These are phyloP conservation scores for Ceramica pisi DNA, from an alignment of 2,888 invertebrate genomes.

Conservation along the genomic window DNA sequence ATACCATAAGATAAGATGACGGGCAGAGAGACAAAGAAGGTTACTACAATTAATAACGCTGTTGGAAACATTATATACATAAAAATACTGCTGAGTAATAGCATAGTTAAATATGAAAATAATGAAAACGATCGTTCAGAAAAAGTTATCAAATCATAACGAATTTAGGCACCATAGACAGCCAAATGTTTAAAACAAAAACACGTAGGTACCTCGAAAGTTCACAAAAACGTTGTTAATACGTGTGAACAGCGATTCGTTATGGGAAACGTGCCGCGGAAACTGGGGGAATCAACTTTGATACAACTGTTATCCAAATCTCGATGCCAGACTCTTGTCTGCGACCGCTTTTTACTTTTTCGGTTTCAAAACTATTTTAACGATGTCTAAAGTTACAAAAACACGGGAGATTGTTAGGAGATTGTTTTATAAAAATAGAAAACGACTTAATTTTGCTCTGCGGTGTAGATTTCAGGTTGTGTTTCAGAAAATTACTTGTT, in stretches of 20 bases:
- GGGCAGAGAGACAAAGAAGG: not conserved
- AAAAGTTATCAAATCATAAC: not conserved
- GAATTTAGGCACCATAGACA: not conserved
- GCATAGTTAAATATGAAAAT: not conserved
- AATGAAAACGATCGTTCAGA: not conserved
- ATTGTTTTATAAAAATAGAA: slow-evolving; percentile 22
- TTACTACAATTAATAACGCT: not conserved
- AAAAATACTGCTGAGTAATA: not conserved
- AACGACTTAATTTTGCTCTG: slow-evolving; percentile 3
- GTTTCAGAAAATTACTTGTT: slow-evolving; percentile 5
- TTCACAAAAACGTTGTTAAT: slow-evolving; percentile 54
- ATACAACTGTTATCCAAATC: slow-evolving; percentile 59
- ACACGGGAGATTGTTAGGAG: slow-evolving; percentile 30
- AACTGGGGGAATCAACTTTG: slow-evolving; percentile 58
- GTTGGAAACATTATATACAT: no score
- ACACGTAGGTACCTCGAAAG: slow-evolving; percentile 25
- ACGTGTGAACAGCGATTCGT: slow-evolving; percentile 62
- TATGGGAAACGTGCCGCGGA: slow-evolving; percentile 62
- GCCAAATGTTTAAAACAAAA: slow-evolving; percentile 19
- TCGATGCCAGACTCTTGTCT: slow-evolving; percentile 36
- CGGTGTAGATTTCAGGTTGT: slow-evolving; percentile 8
- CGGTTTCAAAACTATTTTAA: slow-evolving; percentile 64
- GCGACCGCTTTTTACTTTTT: slow-evolving; percentile 50
- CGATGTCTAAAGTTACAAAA: slow-evolving; percentile 59
- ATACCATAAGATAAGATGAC: slow-evolving; percentile 18